Conservation (phyloP, 92 coral and sea anemone species). For the Zoanthus sociatus region DNA sequence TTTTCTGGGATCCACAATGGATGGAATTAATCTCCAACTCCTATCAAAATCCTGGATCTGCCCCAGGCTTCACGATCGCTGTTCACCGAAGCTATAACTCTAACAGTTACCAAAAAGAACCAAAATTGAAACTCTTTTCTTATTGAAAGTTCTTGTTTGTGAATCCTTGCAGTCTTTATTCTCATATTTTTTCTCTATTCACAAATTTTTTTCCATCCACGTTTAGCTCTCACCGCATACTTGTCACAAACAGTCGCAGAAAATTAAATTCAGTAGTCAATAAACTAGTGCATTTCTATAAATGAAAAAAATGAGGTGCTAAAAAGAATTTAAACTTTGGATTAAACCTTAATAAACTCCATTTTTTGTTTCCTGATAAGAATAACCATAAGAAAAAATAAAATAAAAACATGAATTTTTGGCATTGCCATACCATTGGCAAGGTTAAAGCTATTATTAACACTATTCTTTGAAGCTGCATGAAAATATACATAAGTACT, state of each 20-base stretch:
- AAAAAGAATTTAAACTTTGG: background rate
- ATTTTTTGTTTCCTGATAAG: background rate
- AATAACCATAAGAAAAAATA: background rate
- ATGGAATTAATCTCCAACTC: too few species aligned
- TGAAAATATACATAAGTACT: background rate
- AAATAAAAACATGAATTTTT: too few species aligned
- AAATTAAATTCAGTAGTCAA: background rate
- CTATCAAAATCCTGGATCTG: background rate
- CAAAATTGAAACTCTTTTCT: background rate
- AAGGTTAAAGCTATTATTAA: too few species aligned
- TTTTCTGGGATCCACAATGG: too few species aligned
- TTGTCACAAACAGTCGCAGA: constrained; percentile 21
- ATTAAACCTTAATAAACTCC: background rate
- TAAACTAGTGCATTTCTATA: too few species aligned
- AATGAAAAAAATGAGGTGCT: background rate
- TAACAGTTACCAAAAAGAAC: background rate
- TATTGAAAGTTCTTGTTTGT: background rate
- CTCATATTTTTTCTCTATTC: background rate
- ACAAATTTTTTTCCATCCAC: background rate
- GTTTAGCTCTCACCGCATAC: constrained; percentile 34
- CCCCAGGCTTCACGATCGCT: background rate
- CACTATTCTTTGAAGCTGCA: background rate
- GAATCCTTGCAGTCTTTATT: background rate
- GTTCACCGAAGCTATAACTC: background rate
- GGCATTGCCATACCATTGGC: too few species aligned